A percentile compares a stretch with the other conserved stretches of the same genome.
phyloP scores from a whole-genome alignment of 1,140 invertebrate genomes.

The Caligus rogercresseyi region DNA sequence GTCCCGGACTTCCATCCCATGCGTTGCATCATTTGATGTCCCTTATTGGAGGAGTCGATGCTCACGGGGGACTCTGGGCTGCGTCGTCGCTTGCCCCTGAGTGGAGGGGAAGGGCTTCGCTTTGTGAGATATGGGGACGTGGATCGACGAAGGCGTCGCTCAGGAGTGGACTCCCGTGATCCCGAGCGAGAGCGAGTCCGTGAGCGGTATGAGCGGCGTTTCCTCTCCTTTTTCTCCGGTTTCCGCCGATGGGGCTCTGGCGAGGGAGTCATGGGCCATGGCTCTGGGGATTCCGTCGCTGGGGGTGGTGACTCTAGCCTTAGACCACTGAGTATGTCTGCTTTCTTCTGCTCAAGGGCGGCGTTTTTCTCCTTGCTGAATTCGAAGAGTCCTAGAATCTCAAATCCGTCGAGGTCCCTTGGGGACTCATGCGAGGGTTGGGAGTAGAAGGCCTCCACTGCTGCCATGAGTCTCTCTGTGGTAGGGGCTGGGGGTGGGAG shows the following conservation, averaged over 20 bases:
- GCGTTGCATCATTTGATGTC: constrained; percentile 81
- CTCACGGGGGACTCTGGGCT: constrained; percentile 3
- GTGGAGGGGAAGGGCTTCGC: constrained; percentile 15
- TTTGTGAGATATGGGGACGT: constrained; percentile 24
- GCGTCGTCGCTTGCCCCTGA: neutral
- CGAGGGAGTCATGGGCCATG: constrained; percentile 16
- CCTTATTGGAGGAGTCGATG: constrained; percentile 76
- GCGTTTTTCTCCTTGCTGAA: constrained; percentile 90
- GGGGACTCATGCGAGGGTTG: constrained; percentile 80
- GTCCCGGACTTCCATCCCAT: constrained; percentile 81
- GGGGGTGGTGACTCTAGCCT: constrained; percentile 49
- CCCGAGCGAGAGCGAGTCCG: constrained; percentile 25
- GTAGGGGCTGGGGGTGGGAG: constrained; percentile 81
- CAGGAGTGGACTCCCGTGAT: constrained; percentile 21
- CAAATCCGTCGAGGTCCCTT: constrained; percentile 91
- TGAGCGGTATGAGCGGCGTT: constrained; percentile 24
- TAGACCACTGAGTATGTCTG: constrained; percentile 49
- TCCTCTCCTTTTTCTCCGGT: neutral
- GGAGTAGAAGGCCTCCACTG: constrained; percentile 86
- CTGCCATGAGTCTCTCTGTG: constrained; percentile 68
- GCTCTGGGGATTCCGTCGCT: constrained; percentile 53
- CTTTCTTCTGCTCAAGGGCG: constrained; percentile 70
- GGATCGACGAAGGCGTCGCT: constrained; percentile 26
- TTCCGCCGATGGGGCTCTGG: constrained; percentile 5
- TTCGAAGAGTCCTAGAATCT: constrained; percentile 87